Conservation (phyloP, 2,113 vertebrate species). For the Gracilinanus agilis region DNA sequence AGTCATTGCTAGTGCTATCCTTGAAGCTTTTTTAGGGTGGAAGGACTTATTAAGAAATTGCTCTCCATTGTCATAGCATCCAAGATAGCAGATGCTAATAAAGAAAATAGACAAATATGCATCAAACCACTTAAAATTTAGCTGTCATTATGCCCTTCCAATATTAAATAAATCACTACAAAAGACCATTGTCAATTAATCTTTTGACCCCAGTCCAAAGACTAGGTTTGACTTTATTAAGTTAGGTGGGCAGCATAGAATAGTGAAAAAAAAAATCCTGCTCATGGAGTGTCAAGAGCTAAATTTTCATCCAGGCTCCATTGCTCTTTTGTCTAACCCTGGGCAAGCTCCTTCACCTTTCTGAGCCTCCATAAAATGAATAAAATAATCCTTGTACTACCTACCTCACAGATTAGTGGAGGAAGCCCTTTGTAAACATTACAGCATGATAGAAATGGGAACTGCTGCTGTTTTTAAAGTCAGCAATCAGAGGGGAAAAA, state of each 20-base stretch:
- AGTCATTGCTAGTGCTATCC: neutral
- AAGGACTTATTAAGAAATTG: neutral
- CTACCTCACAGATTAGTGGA: neutral
- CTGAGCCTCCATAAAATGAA: neutral
- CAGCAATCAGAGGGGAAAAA: conserved; percentile 26
- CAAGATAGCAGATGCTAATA: neutral
- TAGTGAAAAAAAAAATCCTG: neutral
- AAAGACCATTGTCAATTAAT: neutral
- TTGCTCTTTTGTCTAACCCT: neutral
- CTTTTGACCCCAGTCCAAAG: neutral
- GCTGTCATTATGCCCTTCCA: neutral
- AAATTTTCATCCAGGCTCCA: neutral
- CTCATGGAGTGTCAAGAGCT: neutral
- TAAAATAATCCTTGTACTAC: neutral
- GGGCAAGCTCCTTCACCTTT: neutral
- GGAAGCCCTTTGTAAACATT: neutral
- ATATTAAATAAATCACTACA: neutral
- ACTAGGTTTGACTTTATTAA: neutral
- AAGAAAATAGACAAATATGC: neutral
- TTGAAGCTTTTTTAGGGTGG: neutral
- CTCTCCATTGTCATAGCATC: neutral
- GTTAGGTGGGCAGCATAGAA: neutral
- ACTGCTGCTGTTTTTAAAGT: conserved; percentile 48
- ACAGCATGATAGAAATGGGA: neutral
- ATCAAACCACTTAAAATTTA: neutral